Conservation (phyloP, 2,113 vertebrate genomes). For the Clinocottus analis region DNA sequence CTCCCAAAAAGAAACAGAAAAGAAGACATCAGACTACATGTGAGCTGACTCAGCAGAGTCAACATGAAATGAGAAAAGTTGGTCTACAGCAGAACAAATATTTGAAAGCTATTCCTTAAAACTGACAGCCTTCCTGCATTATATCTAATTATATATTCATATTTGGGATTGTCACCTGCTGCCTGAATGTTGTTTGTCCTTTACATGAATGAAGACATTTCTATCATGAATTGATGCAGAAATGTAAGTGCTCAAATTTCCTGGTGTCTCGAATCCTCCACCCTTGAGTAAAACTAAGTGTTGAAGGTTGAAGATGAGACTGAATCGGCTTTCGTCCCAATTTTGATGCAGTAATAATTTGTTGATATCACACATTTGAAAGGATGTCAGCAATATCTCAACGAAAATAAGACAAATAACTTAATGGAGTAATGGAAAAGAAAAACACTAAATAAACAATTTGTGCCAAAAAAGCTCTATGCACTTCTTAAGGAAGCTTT, state of each 20-base stretch:
- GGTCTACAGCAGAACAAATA: neutral
- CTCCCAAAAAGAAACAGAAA: neutral
- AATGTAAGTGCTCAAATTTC: no score
- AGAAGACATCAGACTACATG: neutral
- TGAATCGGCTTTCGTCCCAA: no score
- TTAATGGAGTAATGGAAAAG: neutral
- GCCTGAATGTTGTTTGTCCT: no score
- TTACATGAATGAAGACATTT: no score
- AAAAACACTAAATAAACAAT: conserved; percentile 8
- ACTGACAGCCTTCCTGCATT: neutral
- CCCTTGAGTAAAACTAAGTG: no score
- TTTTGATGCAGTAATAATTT: neutral
- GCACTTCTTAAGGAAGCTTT: conserved; percentile 7
- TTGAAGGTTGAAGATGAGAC: no score
- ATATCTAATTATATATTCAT: neutral
- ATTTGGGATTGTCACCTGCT: no score
- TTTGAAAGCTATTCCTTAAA: no score
- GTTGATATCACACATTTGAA: neutral
- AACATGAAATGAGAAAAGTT: neutral
- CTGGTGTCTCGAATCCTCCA: no score
- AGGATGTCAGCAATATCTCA: neutral
- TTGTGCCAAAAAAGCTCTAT: conserved; percentile 3
- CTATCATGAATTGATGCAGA: no score
- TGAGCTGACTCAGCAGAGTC: neutral
- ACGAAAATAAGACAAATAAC: conserved; percentile 1